These are phyloP conservation scores for Macrosoma leucophasiata DNA, from an alignment of 2,888 invertebrate genomes.

Conservation along the genomic window DNA sequence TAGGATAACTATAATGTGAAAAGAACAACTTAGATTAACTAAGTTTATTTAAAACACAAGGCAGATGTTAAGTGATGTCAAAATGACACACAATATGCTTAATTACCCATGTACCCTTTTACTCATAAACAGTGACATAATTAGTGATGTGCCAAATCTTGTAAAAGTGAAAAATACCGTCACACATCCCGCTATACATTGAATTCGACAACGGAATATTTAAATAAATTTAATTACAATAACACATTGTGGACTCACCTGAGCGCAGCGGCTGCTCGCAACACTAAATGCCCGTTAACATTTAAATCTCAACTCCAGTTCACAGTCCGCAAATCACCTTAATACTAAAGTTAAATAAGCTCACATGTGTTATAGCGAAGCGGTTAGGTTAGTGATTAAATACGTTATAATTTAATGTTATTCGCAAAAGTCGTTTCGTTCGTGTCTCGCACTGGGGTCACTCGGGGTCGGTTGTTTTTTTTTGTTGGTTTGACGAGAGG, in stretches of 20 bases:
- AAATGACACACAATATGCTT: too few species aligned
- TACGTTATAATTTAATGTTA: constrained; percentile 27
- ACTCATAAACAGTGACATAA: too few species aligned
- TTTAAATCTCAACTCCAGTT: constrained; percentile 40
- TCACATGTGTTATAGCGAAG: constrained; percentile 53
- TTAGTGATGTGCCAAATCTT: too few species aligned
- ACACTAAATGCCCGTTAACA: constrained; percentile 39
- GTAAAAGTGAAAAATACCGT: too few species aligned
- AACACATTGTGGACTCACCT: constrained; percentile 44
- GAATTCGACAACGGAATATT: constrained; percentile 3
- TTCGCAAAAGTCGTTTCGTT: constrained; percentile 63
- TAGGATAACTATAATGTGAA: too few species aligned
- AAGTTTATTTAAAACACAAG: too few species aligned
- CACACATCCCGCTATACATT: too few species aligned
- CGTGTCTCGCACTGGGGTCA: constrained; percentile 59
- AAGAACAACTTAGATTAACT: too few species aligned
- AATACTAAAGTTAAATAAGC: constrained; percentile 48
- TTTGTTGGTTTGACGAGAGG: constrained; percentile 38
- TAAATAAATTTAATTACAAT: constrained; percentile 13
- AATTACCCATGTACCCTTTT: too few species aligned
- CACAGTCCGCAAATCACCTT: constrained; percentile 54
- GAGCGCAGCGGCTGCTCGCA: constrained; percentile 34
- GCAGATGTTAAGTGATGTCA: too few species aligned
- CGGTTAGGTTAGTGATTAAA: constrained; percentile 42
- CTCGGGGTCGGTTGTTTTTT: constrained; percentile 54